Base-by-base conservation (phyloP, 2,888 invertebrate species). In the Ametastegia equiseti region DNA sequence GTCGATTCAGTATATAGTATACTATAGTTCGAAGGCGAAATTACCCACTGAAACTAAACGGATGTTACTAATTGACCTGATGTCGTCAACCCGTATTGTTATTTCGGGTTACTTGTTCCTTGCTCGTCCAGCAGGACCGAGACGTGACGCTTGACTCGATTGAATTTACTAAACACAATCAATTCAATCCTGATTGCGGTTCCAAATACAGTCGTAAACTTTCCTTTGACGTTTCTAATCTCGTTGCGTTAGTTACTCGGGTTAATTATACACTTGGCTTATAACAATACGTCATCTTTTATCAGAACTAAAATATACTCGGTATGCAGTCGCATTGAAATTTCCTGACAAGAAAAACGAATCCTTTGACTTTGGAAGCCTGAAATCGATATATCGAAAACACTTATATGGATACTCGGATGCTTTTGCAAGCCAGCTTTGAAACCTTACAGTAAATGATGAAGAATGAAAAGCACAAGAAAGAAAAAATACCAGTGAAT, bases 81-180 rank as follows among this genome's bases (percentile, higher is more conserved):
- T 54, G 54, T 75, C 75, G 75, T 75, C 75, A 54, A 19, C 71
- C 47, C 71, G n/a, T 30, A 36, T 54, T 54, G 54, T 50, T 75
- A 54, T 75, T 75, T 75, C 36, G 50, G 36, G 54, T 50, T 75
- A n/a, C n/a, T 36, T 33, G 54, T 54, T 50, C 36, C n/a, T n/a
- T n/a, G n/a, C n/a, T n/a, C n/a, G n/a, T n/a, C n/a, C n/a, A n/a
- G n/a, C n/a, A n/a, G n/a, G 19, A 75, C n/a, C n/a, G n/a, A 50
- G 50, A 75, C 54, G 50, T 54, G 75, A 75, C 19, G 27, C 42
- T 45, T 11, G n/a, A 23, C 13, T 11, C 71, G 71, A 42, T 71
- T n/a, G 7, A 36, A n/a, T 39, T 19, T 1, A n/a, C 63, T n/a
- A 67, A n/a, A n/a, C n/a, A 19, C 67, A 39, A 67, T 19, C 67